Base-by-base conservation (phyloP, 2,113 vertebrate species). In the Thunnus thynnus region DNA sequence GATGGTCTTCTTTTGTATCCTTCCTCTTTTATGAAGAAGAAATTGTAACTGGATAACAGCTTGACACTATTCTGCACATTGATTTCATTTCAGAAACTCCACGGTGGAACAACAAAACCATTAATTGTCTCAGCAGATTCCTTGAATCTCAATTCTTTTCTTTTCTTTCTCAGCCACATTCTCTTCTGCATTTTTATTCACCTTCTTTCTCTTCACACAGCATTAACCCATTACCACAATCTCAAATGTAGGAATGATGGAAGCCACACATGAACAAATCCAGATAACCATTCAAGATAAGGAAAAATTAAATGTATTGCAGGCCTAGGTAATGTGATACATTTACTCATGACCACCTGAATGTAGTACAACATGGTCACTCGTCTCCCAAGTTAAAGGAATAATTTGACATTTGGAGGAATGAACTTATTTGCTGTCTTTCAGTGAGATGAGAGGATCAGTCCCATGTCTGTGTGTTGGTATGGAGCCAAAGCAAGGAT, bases 61-160 rank as follows among this genome's bases (percentile, higher is more conserved):
- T 27, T 54, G 56, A 62, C 3, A 4, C 62, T 30, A 22, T 16
- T 69, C 56, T 25, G 14, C 27, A 18, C n/a, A 52, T 61, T 50
- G 55, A 62, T 78, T 70, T 69, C 55, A 78, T 61, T 69, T 78
- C 65, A 62, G 20, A 44, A 62, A 27, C 32, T 46, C 36, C 12
- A 57, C 7, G 41, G 13, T 3, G 17, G 36, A 48, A 57, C 62
- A 66, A 76, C 73, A 76, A 46, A 54, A 65, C 36, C 50, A 30
- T 3, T n/a, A 58, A 57, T 48, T 60, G 27, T 57, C 52, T 47
- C 5, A 25, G 13, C 50, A 41, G 18, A 10, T 46, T 58, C 46
- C 48, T 55, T 18, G 17, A 63, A 54, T 64, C 58, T 32, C 17
- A 62, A 48, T 16, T n/a, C 8, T 30, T n/a, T 41, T 50, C 60